Percentiles rank a stretch among this genome's conserved stretches.
phyloP scores from a whole-genome alignment of 2,888 invertebrate species.

The Flexamia atlantica region DNA sequence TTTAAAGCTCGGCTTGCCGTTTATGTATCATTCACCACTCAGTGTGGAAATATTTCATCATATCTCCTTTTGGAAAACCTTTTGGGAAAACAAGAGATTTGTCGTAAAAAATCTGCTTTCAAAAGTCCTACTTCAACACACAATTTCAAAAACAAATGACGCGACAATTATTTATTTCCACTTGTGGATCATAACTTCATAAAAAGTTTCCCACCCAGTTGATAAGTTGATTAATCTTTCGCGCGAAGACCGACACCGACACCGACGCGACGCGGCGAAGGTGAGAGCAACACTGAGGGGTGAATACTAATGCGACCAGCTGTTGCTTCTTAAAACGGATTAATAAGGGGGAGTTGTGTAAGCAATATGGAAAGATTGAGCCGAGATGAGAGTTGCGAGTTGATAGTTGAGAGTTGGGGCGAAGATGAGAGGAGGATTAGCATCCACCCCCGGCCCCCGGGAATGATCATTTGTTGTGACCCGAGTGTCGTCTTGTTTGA shows the following conservation, averaged over 20 bases:
- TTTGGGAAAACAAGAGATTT: no score
- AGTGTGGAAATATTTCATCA: no score
- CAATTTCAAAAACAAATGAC: no score
- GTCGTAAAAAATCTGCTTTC: no score
- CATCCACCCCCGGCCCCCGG: slow-evolving; percentile 18
- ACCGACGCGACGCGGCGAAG: no score
- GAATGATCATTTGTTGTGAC: slow-evolving; percentile 20
- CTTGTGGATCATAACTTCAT: no score
- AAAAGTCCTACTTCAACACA: no score
- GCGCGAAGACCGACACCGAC: background rate
- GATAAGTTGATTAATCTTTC: background rate
- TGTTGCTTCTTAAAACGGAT: slow-evolving; percentile 55
- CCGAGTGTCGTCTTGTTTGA: background rate
- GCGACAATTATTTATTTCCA: no score
- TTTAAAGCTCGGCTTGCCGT: no score
- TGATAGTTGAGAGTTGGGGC: background rate
- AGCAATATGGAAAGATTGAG: slow-evolving; percentile 58
- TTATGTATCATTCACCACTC: no score
- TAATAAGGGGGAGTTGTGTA: slow-evolving; percentile 56
- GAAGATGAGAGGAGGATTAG: slow-evolving; percentile 22
- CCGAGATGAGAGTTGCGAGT: slow-evolving; percentile 34
- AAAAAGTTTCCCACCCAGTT: background rate
- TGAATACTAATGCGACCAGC: slow-evolving; percentile 49
- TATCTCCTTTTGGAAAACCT: no score
- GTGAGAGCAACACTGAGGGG: slow-evolving; percentile 12